These are phyloP conservation scores for Ammodytes marinus DNA, from an alignment of 2,113 vertebrate species.

Conservation along the genomic window DNA sequence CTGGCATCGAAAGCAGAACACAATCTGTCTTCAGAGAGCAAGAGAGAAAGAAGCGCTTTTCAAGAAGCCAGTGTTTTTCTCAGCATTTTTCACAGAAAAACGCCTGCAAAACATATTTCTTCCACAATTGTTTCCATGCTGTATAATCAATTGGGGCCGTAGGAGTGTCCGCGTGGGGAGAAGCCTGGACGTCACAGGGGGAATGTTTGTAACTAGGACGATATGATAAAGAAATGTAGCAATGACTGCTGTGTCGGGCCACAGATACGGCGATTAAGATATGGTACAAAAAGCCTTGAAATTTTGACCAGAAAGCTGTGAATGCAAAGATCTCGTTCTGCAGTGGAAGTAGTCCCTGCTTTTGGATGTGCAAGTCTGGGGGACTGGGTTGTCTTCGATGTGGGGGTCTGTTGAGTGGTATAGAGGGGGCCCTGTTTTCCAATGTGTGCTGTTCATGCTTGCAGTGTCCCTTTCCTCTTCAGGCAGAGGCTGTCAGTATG, in stretches of 20 bases:
- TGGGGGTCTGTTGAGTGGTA: constrained; percentile 29
- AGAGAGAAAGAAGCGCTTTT: constrained; percentile 60
- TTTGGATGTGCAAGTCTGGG: constrained; percentile 29
- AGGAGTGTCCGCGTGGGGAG: constrained; percentile 26
- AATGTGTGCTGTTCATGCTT: constrained; percentile 43
- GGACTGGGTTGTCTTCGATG: constrained; percentile 43
- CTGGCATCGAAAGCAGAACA: constrained; percentile 52
- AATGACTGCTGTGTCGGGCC: constrained; percentile 14
- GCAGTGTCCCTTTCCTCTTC: constrained; percentile 47
- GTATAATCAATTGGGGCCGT: constrained; percentile 44
- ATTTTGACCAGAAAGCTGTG: not conserved
- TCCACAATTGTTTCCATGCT: constrained; percentile 45
- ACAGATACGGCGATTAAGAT: constrained; percentile 24
- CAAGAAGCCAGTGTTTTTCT: constrained; percentile 57
- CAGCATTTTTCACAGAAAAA: constrained; percentile 49
- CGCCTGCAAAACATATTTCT: constrained; percentile 56
- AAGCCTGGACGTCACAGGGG: constrained; percentile 23
- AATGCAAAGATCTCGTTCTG: constrained; percentile 19
- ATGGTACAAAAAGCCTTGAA: constrained; percentile 26
- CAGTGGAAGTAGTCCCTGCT: constrained; percentile 19
- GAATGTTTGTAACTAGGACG: constrained; percentile 24
- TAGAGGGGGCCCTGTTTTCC: constrained; percentile 60
- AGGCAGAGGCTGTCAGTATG: constrained; percentile 61
- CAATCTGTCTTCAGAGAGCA: constrained; percentile 39
- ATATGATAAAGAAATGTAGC: constrained; percentile 38